Evolutionary conservation across 2,888 invertebrate genomes (phyloP).

Genomic region (Rhogogaster chlorosoma): DNA sequence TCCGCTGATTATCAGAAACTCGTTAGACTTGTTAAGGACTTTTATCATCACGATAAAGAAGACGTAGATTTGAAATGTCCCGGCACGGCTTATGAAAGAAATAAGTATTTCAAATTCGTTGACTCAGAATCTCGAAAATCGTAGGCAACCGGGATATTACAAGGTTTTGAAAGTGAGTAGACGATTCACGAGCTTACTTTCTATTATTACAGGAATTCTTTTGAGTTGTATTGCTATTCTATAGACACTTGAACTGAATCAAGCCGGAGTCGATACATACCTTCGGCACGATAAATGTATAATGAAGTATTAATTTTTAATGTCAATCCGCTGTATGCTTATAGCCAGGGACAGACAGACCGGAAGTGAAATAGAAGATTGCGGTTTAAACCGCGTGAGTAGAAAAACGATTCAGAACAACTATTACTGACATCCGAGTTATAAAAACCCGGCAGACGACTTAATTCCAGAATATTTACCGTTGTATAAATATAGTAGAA

Average conservation of each 20-base stretch:
- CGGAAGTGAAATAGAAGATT: not conserved
- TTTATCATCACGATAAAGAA: not conserved
- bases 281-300: not conserved
- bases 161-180: not conserved
- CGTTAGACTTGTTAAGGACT: not conserved
- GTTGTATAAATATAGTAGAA: not conserved
- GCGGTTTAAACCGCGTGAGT: not conserved
- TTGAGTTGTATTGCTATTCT: not conserved
- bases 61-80: not conserved
- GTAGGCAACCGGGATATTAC: not conserved
- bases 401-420: slow-evolving; percentile 6
- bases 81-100: not conserved
- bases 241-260: not conserved
- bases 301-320: not conserved
- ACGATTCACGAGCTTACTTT: not conserved
- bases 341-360: not conserved
- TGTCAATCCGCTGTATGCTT: not conserved
- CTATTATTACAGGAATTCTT: slow-evolving; percentile 12
- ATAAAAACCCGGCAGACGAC: not conserved
- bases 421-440: slow-evolving; percentile 3
- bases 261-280: not conserved
- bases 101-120: not conserved
- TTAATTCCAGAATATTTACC: slow-evolving; percentile 21
- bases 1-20: not conserved
- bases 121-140: not conserved